These are phyloP conservation scores for Aleadryas rufinucha DNA, from an alignment of 2,113 vertebrate species.

Conservation along the genomic window DNA sequence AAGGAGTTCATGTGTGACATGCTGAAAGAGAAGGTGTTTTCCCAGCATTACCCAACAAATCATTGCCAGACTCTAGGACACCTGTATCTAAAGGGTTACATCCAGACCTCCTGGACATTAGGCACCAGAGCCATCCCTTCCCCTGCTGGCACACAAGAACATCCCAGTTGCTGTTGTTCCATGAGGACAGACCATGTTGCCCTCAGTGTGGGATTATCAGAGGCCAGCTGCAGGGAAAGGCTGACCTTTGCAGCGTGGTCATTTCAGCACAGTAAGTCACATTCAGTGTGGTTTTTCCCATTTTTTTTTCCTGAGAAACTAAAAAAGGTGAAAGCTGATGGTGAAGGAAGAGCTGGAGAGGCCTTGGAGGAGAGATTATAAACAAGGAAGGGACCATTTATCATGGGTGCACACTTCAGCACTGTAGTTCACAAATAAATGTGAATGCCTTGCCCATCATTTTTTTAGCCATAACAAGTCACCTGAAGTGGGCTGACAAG, in stretches of 20 bases:
- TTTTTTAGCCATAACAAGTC: neutral
- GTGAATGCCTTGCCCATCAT: neutral
- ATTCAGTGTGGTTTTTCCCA: neutral
- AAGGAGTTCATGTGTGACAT: fast-evolving
- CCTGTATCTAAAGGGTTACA: neutral
- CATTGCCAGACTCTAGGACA: neutral
- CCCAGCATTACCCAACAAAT: neutral
- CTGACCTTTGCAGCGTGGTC: neutral
- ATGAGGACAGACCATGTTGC: neutral
- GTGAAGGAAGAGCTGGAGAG: neutral
- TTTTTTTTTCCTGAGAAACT: neutral
- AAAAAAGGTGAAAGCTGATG: neutral
- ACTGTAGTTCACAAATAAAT: neutral
- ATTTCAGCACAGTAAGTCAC: neutral
- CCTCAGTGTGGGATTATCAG: neutral
- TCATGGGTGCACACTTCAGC: neutral
- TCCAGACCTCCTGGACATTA: neutral
- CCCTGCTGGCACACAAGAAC: neutral
- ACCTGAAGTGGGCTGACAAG: neutral
- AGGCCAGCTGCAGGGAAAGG: neutral
- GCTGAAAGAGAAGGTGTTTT: fast-evolving
- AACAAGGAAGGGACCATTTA: neutral
- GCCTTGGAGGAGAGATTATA: neutral
- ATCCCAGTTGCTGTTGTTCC: neutral
- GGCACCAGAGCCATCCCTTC: neutral